Conservation (phyloP, 1,140 invertebrate genomes). For the Drosophila kanapiae region DNA sequence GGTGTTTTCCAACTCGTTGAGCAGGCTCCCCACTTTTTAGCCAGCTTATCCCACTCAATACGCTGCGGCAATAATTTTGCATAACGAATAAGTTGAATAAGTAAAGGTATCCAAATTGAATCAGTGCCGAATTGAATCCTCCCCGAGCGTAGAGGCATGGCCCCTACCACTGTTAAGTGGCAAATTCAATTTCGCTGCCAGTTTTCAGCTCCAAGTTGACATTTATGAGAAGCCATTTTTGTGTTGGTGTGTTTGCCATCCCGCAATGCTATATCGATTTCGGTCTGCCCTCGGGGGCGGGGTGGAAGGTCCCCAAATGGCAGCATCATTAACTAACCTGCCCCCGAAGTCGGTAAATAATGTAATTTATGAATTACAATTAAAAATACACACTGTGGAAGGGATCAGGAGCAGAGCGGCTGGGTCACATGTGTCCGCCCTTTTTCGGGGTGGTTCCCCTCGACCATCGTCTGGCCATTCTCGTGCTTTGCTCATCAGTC, state of each 20-base stretch:
- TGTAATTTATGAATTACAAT: conserved; percentile 77
- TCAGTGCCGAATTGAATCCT: conserved; percentile 47
- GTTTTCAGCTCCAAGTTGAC: conserved; percentile 43
- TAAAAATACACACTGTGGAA: conserved; percentile 54
- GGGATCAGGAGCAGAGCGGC: conserved; percentile 9
- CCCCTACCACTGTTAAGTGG: conserved; percentile 37
- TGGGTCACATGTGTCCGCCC: conserved; percentile 39
- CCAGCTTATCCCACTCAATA: conserved; percentile 32
- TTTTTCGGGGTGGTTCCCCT: conserved; percentile 28
- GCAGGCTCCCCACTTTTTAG: conserved; percentile 35
- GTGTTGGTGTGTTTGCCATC: not conserved
- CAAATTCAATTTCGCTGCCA: conserved; percentile 66
- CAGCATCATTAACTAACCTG: conserved; percentile 53
- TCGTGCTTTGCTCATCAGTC: conserved; percentile 69
- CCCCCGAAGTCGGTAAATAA: conserved; percentile 48
- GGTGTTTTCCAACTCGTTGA: conserved; percentile 80
- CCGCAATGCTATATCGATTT: conserved; percentile 35
- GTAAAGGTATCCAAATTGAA: conserved; percentile 77
- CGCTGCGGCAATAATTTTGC: conserved; percentile 74
- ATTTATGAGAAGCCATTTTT: conserved; percentile 49
- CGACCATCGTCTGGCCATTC: conserved; percentile 22
- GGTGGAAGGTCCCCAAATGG: conserved; percentile 34
- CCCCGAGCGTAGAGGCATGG: not conserved
- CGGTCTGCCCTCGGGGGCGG: not conserved
- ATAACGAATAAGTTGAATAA: conserved; percentile 69